Base-by-base conservation (phyloP, 2,888 invertebrate genomes). In the Coecobrya sp. region DNA sequence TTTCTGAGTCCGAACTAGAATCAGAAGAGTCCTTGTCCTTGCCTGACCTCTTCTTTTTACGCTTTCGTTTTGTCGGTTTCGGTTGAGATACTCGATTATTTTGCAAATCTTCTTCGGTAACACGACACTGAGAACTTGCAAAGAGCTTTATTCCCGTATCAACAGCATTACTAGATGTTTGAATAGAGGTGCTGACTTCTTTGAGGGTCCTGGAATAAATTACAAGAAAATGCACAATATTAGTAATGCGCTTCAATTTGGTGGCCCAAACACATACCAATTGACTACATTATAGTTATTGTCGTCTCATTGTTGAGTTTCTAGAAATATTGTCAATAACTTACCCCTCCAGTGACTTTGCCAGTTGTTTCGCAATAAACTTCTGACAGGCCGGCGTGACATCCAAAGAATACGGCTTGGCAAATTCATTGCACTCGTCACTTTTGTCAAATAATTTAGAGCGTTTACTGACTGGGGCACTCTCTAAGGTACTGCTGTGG, bases 281-380 rank as follows among this genome's bases (percentile, higher is more conserved):
- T 19, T 52, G 30, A 76, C 3, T 36, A 62, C 36, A 7, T 7
- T 36, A 36, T 4, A 36, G 3, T 36, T 36, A 36, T 36, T 7
- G 7, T 36, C 36, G 7, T 36, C 7, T 7, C 36, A 36, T 36
- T 36, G 2, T 36, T 36, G 2, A 7, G 36, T 88, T 79, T 30
- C 16, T 16, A 49, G 10, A 19, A 2, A 45, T 42, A 65, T 42
- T 45, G 19, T 76, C 22, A 76, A 42, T 5, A 19, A 76, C 82
- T 85, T 86, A 94, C 94, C 86, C 91, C 4, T 94, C 93, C n/a
- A 94, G 82, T 2, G 91, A 85, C 30, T 85, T 85, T 4, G 92
- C 36, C 55, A 94, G 82, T n/a, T 93, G 89, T 27, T 93, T 94
- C 0, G 93, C 92, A 59, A 94, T 91, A 68, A 94, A 94, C n/a